Conservation (phyloP, 1,140 invertebrate genomes). For the Condylostylus longicornis region DNA sequence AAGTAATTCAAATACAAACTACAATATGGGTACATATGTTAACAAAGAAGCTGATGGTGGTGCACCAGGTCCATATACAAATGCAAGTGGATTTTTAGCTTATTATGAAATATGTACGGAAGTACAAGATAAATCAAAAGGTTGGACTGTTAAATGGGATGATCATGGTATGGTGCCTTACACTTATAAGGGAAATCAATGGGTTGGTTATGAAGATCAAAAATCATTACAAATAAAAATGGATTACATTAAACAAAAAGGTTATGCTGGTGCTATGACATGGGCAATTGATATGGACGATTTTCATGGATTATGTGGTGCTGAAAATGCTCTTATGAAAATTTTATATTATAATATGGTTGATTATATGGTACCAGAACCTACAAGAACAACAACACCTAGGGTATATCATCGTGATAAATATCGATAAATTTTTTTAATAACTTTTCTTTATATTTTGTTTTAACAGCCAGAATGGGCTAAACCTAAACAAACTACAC, state of each 20-base stretch:
- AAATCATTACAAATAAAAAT: constrained; percentile 71
- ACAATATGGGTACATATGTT: constrained; percentile 66
- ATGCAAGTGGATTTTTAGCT: constrained; percentile 67
- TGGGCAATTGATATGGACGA: constrained; percentile 86
- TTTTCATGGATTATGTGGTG: constrained; percentile 60
- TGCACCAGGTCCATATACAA: constrained; percentile 65
- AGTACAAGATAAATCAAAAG: constrained; percentile 46
- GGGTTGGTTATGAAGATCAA: constrained; percentile 81
- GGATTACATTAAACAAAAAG: constrained; percentile 65
- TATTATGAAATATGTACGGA: constrained; percentile 83
- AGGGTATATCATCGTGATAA: constrained; percentile 36
- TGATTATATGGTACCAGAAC: constrained; percentile 54
- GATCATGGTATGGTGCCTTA: constrained; percentile 67
- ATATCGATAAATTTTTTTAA: constrained; percentile 10
- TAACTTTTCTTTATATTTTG: constrained; percentile 4
- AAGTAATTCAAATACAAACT: constrained; percentile 62
- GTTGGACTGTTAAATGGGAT: constrained; percentile 73
- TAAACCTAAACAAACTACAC: constrained; percentile 45
- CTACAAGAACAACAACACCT: constrained; percentile 48
- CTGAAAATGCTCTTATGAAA: constrained; percentile 52
- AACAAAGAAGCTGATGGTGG: constrained; percentile 79
- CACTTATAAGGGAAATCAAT: constrained; percentile 71
- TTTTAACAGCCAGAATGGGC: constrained; percentile 50
- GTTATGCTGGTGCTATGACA: constrained; percentile 73
- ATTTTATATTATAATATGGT: constrained; percentile 58